Conservation (phyloP, 2,888 invertebrate genomes). For the Drosophila atroscutellata region DNA sequence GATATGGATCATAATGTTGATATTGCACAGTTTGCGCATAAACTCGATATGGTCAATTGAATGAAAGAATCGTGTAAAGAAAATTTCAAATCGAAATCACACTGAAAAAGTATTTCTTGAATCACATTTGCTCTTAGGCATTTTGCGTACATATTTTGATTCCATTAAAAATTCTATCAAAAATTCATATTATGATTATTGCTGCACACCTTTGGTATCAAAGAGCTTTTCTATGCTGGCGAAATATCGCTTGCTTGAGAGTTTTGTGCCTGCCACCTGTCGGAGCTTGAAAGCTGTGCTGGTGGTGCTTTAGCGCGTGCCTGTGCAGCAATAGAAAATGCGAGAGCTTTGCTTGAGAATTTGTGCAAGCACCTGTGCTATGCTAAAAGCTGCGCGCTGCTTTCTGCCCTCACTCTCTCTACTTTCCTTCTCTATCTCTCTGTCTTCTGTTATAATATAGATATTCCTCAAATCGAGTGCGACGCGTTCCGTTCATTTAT, state of each 20-base stretch:
- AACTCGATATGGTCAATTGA: not conserved
- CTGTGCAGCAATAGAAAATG: not conserved
- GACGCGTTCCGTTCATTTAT: slow-evolving; percentile 66
- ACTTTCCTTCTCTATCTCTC: not conserved
- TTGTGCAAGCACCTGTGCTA: slow-evolving; percentile 2
- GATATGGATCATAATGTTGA: not conserved
- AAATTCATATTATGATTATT: not conserved
- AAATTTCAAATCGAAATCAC: not conserved
- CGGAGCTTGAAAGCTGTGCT: not conserved
- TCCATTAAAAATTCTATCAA: not conserved
- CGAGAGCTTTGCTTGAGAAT: slow-evolving; percentile 2
- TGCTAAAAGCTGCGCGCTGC: not conserved
- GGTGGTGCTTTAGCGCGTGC: not conserved
- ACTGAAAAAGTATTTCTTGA: not conserved
- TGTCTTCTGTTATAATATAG: not conserved
- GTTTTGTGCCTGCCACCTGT: not conserved
- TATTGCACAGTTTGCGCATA: not conserved
- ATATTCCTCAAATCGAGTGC: slow-evolving; percentile 38
- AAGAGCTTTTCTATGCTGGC: not conserved
- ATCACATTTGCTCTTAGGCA: not conserved
- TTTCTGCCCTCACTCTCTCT: not conserved
- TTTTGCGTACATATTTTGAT: not conserved
- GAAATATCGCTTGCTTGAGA: not conserved
- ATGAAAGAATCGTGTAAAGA: not conserved
- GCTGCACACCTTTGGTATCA: not conserved